Conservation (phyloP, 2,888 invertebrate species). For the Palloptera scutellata region DNA sequence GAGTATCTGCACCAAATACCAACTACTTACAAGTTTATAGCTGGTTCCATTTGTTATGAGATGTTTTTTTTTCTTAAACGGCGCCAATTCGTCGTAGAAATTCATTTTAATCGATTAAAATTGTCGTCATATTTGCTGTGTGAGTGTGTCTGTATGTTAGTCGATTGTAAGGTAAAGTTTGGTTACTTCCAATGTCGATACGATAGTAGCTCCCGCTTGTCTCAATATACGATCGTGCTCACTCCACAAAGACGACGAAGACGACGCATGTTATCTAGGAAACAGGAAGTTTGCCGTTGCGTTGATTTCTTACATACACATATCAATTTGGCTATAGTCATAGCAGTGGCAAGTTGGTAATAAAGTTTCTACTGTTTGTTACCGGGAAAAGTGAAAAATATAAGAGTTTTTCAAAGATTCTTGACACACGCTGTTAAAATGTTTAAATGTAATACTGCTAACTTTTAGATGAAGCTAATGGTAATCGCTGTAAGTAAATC, state of each 20-base stretch:
- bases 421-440: constrained; percentile 7
- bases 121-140: constrained; percentile 30
- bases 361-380: background rate
- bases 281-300: constrained; percentile 5
- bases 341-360: background rate
- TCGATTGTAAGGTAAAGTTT: constrained; percentile 1
- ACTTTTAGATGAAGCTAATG: constrained; percentile 1
- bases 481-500: background rate
- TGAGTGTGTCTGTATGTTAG: background rate
- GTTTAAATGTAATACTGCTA: background rate
- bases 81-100: constrained; percentile 58
- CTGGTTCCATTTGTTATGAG: no score
- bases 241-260: background rate
- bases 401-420: constrained; percentile 14
- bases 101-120: constrained; percentile 57
- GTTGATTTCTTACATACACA: constrained; percentile 10
- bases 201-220: no score
- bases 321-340: no score
- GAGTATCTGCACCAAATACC: no score
- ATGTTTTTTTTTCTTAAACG: constrained; percentile 38
- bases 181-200: no score
- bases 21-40: no score
- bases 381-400: background rate
- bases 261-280: background rate
- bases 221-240: background rate